phyloP scores from a whole-genome alignment of 1,140 invertebrate species.

The Plodia interpunctella region DNA sequence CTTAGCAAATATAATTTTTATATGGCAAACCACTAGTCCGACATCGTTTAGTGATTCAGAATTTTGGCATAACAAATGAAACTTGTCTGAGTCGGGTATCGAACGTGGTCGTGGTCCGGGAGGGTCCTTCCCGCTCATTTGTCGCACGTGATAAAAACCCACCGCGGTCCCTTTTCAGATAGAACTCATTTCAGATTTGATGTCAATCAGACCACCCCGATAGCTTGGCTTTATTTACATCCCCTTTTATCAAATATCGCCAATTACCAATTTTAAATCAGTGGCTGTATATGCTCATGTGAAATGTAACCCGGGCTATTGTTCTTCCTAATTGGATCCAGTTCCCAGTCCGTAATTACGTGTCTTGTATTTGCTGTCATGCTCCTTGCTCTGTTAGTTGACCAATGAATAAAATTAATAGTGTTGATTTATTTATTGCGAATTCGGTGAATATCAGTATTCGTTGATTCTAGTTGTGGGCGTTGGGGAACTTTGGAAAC shows the following conservation, averaged over 20 bases:
- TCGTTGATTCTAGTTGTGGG: background rate
- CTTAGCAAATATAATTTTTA: too few relatives aligned
- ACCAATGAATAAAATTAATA: background rate
- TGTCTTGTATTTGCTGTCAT: background rate
- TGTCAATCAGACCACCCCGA: background rate
- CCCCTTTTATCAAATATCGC: conserved; percentile 10
- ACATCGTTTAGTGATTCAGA: conserved; percentile 17
- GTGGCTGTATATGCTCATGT: background rate
- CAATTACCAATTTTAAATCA: background rate
- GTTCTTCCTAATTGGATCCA: background rate
- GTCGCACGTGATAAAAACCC: conserved; percentile 27
- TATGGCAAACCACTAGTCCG: background rate
- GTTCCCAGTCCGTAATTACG: background rate
- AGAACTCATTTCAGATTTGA: background rate
- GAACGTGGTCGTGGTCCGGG: conserved; percentile 18
- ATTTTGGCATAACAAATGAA: background rate
- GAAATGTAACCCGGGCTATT: background rate
- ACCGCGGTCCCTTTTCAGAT: conserved; percentile 20
- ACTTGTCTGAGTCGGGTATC: conserved; percentile 21
- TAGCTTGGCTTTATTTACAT: background rate
- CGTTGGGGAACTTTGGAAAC: conserved; percentile 34
- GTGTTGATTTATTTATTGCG: too few relatives aligned
- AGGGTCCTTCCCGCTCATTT: conserved; percentile 24
- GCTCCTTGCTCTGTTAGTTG: too few relatives aligned
- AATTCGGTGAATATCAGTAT: background rate